Base-by-base conservation (phyloP, 1,140 invertebrate genomes). In the Drosophila nasuta region DNA sequence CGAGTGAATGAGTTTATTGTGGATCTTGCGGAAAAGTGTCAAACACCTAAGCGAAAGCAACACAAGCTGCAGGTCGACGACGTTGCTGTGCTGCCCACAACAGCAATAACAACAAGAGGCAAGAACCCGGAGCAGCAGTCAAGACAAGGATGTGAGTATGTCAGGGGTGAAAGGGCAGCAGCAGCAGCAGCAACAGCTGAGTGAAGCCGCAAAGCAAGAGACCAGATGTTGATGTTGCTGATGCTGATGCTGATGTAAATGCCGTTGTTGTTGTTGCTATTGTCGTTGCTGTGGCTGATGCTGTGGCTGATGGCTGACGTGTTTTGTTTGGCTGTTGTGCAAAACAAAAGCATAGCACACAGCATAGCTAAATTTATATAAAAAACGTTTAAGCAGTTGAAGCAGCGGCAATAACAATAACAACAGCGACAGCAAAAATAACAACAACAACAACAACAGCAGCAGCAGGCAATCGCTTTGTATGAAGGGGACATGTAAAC, bases 1-100 rank as follows among this genome's bases (percentile, higher is more conserved):
- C 46, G 41, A 35, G 43, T 62, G 64, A 70, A 48, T 52, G 64
- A 70, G 66, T 77, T 62, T 59, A 49, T 77, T 48, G 57, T 49
- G 71, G 6, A 59, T 67, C 45, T 59, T 69, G 60, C 54, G 75
- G 76, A 60, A 68, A 82, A 86, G 79, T 82, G 82, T 86, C 82
- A 86, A 82, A 79, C 79, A 87, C 82, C 82, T 57, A 57, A 70
- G 10, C 46, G 6, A 46, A 69, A 48, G 60, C 56, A n/a, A 30
- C 51, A 33, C 69, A 38, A 43, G 30, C 54, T 33, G 59, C 68
- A 63, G 68, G 59, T 63, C 68, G 68, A 57, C 65, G 54, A 65
- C 62, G 35, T 52, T 52, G 33, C 15, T 11, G 15, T 52, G 33
- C 10, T 11, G 15, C 13, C 15, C 25, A 33, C 60, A 28, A 63